Evolutionary conservation across 1,140 invertebrate species (phyloP).

Genomic region (Olivierus martensii): DNA sequence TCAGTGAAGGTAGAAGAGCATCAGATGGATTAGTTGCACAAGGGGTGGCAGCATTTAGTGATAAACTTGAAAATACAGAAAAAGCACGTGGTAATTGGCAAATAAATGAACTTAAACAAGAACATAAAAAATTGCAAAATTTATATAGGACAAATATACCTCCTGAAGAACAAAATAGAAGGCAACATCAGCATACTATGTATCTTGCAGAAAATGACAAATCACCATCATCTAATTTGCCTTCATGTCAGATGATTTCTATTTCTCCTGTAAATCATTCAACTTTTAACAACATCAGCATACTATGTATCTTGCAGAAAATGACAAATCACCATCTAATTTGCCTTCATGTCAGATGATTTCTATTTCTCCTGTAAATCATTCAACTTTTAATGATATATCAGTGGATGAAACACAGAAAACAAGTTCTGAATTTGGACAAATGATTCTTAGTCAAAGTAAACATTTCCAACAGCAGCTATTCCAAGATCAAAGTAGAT

Average conservation of each 20-base stretch:
- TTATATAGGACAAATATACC: slow-evolving; percentile 43
- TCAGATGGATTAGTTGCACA: slow-evolving; percentile 58
- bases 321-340: too few relatives aligned
- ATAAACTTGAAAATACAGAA: slow-evolving; percentile 54
- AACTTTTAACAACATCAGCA: slow-evolving; percentile 38
- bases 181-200: slow-evolving; percentile 41
- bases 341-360: too few relatives aligned
- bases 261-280: too few relatives aligned
- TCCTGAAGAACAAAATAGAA: slow-evolving; percentile 46
- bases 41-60: slow-evolving; percentile 49
- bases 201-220: too few relatives aligned
- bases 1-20: slow-evolving; percentile 72
- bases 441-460: slow-evolving; percentile 6
- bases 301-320: too few relatives aligned
- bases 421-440: too few relatives aligned
- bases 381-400: too few relatives aligned
- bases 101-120: slow-evolving; percentile 47
- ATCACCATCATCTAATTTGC: too few relatives aligned
- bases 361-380: too few relatives aligned
- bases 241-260: too few relatives aligned
- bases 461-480: slow-evolving; percentile 51
- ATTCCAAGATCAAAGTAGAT: slow-evolving; percentile 36
- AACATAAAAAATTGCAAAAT: slow-evolving; percentile 52
- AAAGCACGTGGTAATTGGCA: slow-evolving; percentile 62
- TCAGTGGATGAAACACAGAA: too few relatives aligned